These are phyloP conservation scores for Parauchenoglanis punctatus DNA, from an alignment of 2,797 vertebrate genomes.

Conservation along the genomic window DNA sequence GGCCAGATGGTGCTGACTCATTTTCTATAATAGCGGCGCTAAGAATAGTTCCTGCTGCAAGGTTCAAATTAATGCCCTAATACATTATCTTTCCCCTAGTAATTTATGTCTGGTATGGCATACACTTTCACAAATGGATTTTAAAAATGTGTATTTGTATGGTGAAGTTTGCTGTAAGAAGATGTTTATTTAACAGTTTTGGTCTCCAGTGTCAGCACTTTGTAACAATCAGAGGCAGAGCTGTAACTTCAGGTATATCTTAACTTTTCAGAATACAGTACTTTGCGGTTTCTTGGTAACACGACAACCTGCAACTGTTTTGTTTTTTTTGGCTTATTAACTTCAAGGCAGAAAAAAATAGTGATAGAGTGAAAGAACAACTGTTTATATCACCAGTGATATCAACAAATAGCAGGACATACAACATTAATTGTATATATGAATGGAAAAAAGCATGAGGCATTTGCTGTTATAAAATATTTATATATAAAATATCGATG, in stretches of 20 bases:
- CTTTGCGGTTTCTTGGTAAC: not conserved
- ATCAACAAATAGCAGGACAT: not conserved
- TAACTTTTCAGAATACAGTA: not conserved
- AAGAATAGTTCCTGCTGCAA: constrained; percentile 1
- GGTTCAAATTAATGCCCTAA: not conserved
- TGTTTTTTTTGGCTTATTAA: not conserved
- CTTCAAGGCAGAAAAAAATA: not conserved
- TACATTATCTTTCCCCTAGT: not conserved
- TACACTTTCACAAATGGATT: not conserved
- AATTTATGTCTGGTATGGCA: not conserved
- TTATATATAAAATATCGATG: not conserved
- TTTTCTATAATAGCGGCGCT: not conserved
- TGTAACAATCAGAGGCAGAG: not conserved
- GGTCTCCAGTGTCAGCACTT: not conserved
- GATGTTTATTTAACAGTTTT: not conserved
- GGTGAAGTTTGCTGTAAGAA: not conserved
- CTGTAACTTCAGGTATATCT: not conserved
- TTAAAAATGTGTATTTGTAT: not conserved
- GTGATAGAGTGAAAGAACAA: too few species aligned
- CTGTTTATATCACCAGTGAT: too few species aligned
- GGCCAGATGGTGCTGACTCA: not conserved
- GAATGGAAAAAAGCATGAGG: not conserved
- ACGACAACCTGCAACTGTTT: not conserved
- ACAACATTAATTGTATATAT: not conserved
- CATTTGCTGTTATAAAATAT: not conserved